Evolutionary conservation across 2,797 vertebrate species (phyloP).

Genomic region (Periparus ater): DNA sequence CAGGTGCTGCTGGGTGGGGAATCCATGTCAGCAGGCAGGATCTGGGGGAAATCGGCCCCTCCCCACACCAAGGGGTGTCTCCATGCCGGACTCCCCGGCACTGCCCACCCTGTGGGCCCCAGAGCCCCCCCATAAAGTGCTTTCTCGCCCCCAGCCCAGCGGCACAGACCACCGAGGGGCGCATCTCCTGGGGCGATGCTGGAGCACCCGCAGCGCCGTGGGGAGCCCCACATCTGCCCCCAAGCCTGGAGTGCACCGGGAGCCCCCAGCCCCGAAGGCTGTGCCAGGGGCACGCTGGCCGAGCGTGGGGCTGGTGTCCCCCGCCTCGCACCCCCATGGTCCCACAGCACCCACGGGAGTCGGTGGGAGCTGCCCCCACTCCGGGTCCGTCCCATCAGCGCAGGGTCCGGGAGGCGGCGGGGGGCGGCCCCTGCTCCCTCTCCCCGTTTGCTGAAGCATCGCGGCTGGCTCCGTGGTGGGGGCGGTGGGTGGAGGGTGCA

Average conservation of each 20-base stretch:
- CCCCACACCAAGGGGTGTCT: neutral
- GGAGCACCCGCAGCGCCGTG: too few species aligned
- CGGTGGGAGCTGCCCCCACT: neutral
- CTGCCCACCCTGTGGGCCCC: neutral
- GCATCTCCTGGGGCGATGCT: neutral
- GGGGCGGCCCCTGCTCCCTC: neutral
- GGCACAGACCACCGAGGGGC: neutral
- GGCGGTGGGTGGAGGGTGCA: neutral
- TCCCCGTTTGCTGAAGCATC: neutral
- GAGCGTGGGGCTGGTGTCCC: neutral
- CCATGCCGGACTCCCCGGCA: fast-evolving
- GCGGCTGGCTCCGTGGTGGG: neutral
- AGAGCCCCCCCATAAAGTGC: neutral
- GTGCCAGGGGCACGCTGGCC: neutral
- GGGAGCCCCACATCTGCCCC: neutral
- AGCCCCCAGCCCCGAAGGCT: neutral
- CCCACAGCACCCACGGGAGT: neutral
- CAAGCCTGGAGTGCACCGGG: neutral
- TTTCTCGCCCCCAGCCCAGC: neutral
- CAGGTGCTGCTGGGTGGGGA: neutral
- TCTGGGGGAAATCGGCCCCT: neutral
- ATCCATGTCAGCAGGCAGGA: neutral
- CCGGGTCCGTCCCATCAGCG: neutral
- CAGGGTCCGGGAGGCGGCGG: neutral
- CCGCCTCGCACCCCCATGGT: neutral